Percentiles rank a stretch among this genome's conserved stretches.
Evolutionary conservation across 2,888 invertebrate species (phyloP).

Genomic region (Keiferia lycopersicella): DNA sequence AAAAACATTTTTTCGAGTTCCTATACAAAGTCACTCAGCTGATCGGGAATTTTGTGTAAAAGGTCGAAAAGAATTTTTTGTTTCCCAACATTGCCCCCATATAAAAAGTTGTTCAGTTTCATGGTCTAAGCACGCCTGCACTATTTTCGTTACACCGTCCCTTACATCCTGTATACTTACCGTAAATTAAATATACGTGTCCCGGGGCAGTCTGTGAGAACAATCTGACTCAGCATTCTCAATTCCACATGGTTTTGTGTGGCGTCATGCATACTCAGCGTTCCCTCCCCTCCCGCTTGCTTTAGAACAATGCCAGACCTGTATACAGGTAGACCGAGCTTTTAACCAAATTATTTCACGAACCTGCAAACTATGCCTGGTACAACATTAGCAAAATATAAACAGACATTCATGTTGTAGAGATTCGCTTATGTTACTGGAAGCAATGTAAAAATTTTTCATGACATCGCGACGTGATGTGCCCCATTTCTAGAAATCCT

Average conservation of each 20-base stretch:
- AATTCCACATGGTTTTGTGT: background rate
- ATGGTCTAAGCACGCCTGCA: too few species aligned
- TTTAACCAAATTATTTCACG: conserved; percentile 1
- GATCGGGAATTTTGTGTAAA: too few species aligned
- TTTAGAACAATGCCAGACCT: background rate
- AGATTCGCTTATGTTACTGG: too few species aligned
- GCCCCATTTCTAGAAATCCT: too few species aligned
- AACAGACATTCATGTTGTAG: background rate
- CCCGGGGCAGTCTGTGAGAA: background rate
- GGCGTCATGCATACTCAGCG: background rate
- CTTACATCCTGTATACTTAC: background rate
- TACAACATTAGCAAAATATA: background rate
- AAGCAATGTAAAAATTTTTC: background rate
- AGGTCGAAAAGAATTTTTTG: too few species aligned
- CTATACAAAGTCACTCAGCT: too few species aligned
- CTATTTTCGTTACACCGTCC: too few species aligned
- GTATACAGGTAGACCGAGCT: background rate
- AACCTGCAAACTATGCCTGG: background rate
- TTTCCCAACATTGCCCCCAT: too few species aligned
- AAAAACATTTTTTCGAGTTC: too few species aligned
- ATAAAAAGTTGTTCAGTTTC: too few species aligned
- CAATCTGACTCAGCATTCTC: background rate
- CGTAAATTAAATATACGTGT: background rate
- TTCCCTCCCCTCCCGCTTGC: background rate
- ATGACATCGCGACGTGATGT: background rate